Percentiles rank a stretch among this genome's conserved stretches.
Evolutionary conservation across 1,140 invertebrate species (phyloP).

Genomic region (Bombus waltoni): DNA sequence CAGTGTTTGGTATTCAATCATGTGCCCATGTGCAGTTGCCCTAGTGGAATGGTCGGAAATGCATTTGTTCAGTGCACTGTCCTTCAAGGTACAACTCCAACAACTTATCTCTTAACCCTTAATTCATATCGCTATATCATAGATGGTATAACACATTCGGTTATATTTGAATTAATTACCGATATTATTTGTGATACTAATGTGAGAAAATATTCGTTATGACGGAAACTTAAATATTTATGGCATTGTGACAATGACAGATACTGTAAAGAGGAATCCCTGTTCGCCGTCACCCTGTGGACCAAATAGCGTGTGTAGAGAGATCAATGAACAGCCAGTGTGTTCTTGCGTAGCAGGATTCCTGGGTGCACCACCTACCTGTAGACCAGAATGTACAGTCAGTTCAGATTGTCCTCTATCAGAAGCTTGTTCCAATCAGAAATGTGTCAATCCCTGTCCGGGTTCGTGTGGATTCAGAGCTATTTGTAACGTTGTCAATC

Average conservation of each 20-base stretch:
- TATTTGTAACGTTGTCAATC: slow-evolving; percentile 85
- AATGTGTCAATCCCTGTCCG: slow-evolving; percentile 88
- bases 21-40: slow-evolving; percentile 87
- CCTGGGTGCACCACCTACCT: slow-evolving; percentile 87
- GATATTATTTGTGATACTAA: not conserved
- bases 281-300: slow-evolving; percentile 84
- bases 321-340: slow-evolving; percentile 85
- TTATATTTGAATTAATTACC: not conserved
- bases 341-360: slow-evolving; percentile 87
- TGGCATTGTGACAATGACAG: slow-evolving; percentile 75
- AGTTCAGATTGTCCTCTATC: slow-evolving; percentile 86
- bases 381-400: slow-evolving; percentile 87
- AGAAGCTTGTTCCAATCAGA: slow-evolving; percentile 87
- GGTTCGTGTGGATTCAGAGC: slow-evolving; percentile 87
- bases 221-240: not conserved
- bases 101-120: not conserved
- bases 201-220: too few relatives aligned
- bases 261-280: slow-evolving; percentile 64
- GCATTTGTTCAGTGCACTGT: slow-evolving; percentile 81
- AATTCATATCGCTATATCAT: not conserved
- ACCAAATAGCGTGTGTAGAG: slow-evolving; percentile 86
- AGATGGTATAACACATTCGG: not conserved
- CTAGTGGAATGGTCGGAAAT: slow-evolving; percentile 88
- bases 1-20: slow-evolving; percentile 89
- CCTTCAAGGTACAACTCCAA: slow-evolving; percentile 77